Conservation (phyloP, 1,140 invertebrate genomes). For the Hycleus cichorii region DNA sequence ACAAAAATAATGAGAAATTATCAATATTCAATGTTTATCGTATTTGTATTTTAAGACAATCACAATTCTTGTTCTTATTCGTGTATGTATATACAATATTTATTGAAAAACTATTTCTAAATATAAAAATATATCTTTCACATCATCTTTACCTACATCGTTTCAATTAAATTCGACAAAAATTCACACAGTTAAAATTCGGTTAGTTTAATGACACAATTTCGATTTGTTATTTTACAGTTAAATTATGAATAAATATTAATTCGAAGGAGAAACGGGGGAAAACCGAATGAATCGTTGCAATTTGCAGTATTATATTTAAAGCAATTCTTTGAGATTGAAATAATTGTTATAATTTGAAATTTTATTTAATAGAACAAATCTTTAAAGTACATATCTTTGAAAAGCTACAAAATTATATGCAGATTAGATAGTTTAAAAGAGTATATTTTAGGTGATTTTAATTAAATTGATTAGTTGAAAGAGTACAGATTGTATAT, state of each 20-base stretch:
- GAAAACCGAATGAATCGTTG: no score
- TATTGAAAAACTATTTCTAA: background rate
- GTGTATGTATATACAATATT: constrained; percentile 4
- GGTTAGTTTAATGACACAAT: constrained; percentile 2
- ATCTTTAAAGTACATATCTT: constrained; percentile 26
- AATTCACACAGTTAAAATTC: constrained; percentile 13
- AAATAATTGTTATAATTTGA: background rate
- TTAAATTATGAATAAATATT: background rate
- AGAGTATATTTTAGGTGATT: constrained; percentile 26
- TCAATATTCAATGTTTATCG: constrained; percentile 12
- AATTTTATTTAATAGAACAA: constrained; percentile 1
- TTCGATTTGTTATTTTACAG: constrained; percentile 6
- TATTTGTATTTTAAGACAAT: constrained; percentile 14
- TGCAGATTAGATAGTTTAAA: background rate
- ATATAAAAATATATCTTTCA: background rate
- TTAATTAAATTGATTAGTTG: constrained; percentile 15
- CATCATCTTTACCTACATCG: constrained; percentile 27
- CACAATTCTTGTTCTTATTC: background rate
- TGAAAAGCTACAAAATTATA: constrained; percentile 1
- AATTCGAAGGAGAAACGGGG: background rate
- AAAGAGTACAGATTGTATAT: constrained; percentile 23
- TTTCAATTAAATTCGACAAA: constrained; percentile 28
- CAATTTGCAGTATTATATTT: constrained; percentile 1
- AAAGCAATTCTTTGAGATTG: background rate
- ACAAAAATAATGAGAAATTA: constrained; percentile 2